Conservation (phyloP, 2,888 invertebrate genomes). For the Cosmia trapezina region DNA sequence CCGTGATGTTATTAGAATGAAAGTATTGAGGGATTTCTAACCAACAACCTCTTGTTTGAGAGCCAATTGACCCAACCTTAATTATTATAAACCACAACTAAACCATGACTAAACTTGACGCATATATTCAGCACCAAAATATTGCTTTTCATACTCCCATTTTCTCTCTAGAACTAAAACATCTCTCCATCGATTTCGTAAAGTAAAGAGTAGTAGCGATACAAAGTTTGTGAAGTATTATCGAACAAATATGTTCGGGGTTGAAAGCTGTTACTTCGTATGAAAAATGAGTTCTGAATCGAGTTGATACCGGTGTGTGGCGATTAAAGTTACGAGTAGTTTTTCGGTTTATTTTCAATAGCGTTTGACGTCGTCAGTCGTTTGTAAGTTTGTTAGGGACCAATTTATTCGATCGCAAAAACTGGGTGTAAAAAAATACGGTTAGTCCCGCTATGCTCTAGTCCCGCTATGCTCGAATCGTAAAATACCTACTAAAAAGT, state of each 20-base stretch:
- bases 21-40: neutral
- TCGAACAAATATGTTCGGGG: constrained; percentile 54
- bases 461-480: too few species aligned
- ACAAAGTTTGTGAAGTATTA: constrained; percentile 53
- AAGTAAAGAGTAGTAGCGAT: constrained; percentile 45
- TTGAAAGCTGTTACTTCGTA: constrained; percentile 46
- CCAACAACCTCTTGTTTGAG: neutral
- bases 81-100: too few species aligned
- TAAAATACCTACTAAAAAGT: too few species aligned
- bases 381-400: neutral
- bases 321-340: constrained; percentile 15
- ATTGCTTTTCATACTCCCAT: neutral
- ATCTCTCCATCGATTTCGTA: constrained; percentile 30
- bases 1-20: too few species aligned
- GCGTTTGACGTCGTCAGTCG: neutral
- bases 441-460: too few species aligned
- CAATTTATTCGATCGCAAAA: neutral
- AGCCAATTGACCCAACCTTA: too few species aligned
- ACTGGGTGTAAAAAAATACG: too few species aligned
- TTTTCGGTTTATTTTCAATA: constrained; percentile 10
- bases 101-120: neutral
- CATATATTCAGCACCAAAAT: neutral
- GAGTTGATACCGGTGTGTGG: constrained; percentile 22
- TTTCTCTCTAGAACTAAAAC: constrained; percentile 17
- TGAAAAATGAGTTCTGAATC: constrained; percentile 51